Conservation (phyloP, 2,113 vertebrate species). For the Chaetodon trifascialis region DNA sequence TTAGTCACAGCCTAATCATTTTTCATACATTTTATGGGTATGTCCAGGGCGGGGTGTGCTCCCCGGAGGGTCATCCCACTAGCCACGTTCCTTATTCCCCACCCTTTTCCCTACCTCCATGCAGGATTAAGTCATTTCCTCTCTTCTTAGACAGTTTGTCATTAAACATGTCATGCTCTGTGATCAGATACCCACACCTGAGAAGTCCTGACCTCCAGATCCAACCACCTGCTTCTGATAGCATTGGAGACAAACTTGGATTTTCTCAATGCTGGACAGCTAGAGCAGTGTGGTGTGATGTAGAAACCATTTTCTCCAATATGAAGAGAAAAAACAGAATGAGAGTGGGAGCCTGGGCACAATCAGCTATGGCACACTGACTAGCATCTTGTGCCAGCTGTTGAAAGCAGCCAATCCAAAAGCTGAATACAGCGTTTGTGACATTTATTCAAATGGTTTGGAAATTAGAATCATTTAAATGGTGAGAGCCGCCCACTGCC, state of each 20-base stretch:
- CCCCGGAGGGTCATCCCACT: slow-evolving; percentile 67
- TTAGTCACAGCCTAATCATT: slow-evolving; percentile 87
- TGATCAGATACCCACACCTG: slow-evolving; percentile 41
- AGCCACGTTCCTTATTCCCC: slow-evolving; percentile 52
- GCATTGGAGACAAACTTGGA: slow-evolving; percentile 15
- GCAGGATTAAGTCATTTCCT: slow-evolving; percentile 58
- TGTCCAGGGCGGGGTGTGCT: slow-evolving; percentile 71
- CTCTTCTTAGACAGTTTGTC: slow-evolving; percentile 53
- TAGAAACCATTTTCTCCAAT: slow-evolving; percentile 45
- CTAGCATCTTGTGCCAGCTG: slow-evolving; percentile 62
- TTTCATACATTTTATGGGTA: slow-evolving; percentile 85
- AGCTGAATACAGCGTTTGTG: slow-evolving; percentile 57
- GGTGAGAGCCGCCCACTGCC: slow-evolving; percentile 54
- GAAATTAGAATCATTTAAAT: slow-evolving; percentile 71
- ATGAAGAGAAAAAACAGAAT: neutral
- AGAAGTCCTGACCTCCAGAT: slow-evolving; percentile 21
- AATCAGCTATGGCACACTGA: slow-evolving; percentile 57
- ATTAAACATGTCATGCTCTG: slow-evolving; percentile 38
- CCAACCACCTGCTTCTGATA: slow-evolving; percentile 42
- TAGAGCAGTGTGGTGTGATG: slow-evolving; percentile 28
- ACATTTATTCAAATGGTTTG: slow-evolving; percentile 66
- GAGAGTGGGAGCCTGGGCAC: slow-evolving; percentile 37
- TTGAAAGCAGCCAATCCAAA: slow-evolving; percentile 60
- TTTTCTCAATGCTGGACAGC: slow-evolving; percentile 35
- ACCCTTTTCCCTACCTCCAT: slow-evolving; percentile 27